phyloP scores from a whole-genome alignment of 2,113 vertebrate genomes.

The Colius striatus region DNA sequence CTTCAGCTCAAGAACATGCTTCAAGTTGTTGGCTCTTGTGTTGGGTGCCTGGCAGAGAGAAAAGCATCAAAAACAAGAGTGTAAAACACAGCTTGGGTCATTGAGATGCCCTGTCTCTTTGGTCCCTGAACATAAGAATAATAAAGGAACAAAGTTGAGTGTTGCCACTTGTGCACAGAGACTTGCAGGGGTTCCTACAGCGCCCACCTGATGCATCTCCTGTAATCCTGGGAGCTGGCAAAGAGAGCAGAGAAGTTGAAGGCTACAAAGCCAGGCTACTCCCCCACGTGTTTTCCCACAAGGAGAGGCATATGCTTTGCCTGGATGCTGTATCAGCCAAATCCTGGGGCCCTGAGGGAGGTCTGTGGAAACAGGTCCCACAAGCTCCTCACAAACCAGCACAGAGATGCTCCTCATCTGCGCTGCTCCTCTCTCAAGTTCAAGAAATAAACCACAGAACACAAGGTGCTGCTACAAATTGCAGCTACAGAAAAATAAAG shows the following conservation, averaged over 20 bases:
- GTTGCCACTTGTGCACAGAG: not conserved
- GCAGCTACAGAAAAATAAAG: not conserved
- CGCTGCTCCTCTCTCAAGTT: not conserved
- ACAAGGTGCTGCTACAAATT: rapidly evolving
- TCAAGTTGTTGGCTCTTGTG: not conserved
- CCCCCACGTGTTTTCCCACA: not conserved
- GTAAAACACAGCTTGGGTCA: not conserved
- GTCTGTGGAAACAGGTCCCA: not conserved
- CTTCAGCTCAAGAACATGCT: not conserved
- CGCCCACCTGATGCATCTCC: not conserved
- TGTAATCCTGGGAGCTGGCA: not conserved
- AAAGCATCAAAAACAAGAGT: not conserved
- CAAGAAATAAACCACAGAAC: not conserved
- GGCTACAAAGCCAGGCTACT: not conserved
- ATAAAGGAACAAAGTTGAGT: not conserved
- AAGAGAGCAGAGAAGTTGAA: not conserved
- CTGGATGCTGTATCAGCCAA: constrained; percentile 4
- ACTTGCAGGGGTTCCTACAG: not conserved
- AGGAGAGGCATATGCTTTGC: not conserved
- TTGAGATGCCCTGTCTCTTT: not conserved
- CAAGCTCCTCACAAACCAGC: not conserved
- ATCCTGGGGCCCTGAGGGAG: not conserved
- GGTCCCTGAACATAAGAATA: not conserved
- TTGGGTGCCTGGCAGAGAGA: not conserved
- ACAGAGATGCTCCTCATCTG: not conserved